Base-by-base conservation (phyloP, 2,113 vertebrate genomes). In the Chaenogobius annularis region DNA sequence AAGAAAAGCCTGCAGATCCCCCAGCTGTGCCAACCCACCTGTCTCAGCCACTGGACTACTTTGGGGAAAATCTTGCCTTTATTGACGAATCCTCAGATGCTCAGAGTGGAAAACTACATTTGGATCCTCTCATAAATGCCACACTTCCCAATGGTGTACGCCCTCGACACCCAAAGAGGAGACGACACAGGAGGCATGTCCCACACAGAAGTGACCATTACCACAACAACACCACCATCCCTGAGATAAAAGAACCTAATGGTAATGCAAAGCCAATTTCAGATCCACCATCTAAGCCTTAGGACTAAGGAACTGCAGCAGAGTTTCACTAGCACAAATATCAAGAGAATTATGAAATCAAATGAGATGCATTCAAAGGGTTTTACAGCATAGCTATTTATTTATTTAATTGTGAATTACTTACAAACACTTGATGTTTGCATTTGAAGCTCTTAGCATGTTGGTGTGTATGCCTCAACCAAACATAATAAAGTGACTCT, bases 81-180 rank as follows among this genome's bases (percentile, higher is more conserved):
- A 97, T 97, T 12, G 96, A 97, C 0, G 95, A 96, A 88, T 96
- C 95, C 3, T 96, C 95, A 0, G 96, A 96, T 68, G 89, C 94
- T 12, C 93, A 94, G 84, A 96, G 95, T 11, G 92, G 78, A 44
- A 93, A 89, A 79, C 68, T 94, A 19, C 91, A 90, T 69, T 47
- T 87, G 47, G 92, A 93, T 73, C 85, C 91, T 15, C 82, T 89
- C 8, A 35, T 90, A 66, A 87, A 92, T 66, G 46, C 69, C 0
- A 78, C 78, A 1, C 67, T 82, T 15, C 14, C 85, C 17, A 81
- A 77, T 17, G 46, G 62, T 14, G 35, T 12, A 17, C 54, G 62
- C 6, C 70, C 73, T 31, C 89, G 79, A 3, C 83, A 72, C 15
- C 75, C 85, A 23, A 93, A 85, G 77, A 91, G 88, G 66, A 90